Evolutionary conservation across 2,113 vertebrate genomes (phyloP), one percentile per base, ranked within the genome.

Genomic region (Pseudonaja textilis): DNA sequence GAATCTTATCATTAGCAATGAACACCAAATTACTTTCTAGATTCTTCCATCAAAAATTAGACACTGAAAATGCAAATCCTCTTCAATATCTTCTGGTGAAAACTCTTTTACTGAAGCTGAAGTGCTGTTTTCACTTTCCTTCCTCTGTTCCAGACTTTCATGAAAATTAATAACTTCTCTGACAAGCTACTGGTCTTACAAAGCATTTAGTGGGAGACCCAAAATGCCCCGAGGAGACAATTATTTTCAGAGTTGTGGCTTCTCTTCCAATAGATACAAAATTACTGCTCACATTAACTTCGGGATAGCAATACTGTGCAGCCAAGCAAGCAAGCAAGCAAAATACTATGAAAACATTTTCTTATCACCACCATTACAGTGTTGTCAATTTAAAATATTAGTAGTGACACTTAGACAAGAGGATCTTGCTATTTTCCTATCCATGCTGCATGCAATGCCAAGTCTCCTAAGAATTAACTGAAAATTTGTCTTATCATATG

Each of bases 21-120:
- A 96, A 87, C 50, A 93, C 74, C 89, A 55, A 95, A 92, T 92
- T 93, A 61, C 85, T 95, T 96, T 42, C 23, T 87, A 55, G 16
- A 92, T 18, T 90, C 42, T 94, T 94, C 93, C 92, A 85, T 94
- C 93, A 95, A 94, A 91, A 57, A 92, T 50, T 54, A 92, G 64
- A 92, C 91, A 92, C 14, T 92, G 88, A 93, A 7, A 9, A 52
- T 91, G 47, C 10, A 94, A 89, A 20, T 88, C n/a, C 91, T 42
- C 52, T 85, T 93, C 91, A 90, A 85, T 14, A 90, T 16, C 5
- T 74, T 91, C 26, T 14, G 90, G 10, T 59, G 87, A 94, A 74
- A 94, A 94, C 29, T 2, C 69, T 50, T 1, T 85, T 92, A 34
- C 69, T 23, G 14, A 89, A 5, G 91, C 90, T 87, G 93, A 57